phyloP scores from a whole-genome alignment of 1,140 invertebrate species.

The Dendroctonus valens region DNA sequence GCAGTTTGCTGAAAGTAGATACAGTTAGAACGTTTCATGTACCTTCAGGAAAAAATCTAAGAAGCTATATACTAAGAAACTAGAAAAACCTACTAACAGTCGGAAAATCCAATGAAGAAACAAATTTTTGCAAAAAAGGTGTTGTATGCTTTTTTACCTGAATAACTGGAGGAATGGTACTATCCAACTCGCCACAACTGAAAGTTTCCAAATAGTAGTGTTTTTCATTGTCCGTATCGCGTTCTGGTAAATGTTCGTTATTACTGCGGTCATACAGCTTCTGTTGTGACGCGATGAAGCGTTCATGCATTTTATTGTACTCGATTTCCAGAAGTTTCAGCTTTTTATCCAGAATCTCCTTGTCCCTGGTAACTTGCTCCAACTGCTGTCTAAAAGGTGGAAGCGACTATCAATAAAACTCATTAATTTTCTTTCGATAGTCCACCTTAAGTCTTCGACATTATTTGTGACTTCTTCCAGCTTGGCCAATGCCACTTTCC shows the following conservation, averaged over 20 bases:
- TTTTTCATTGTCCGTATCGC: conserved; percentile 22
- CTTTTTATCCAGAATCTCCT: conserved; percentile 40
- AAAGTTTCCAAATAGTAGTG: not conserved
- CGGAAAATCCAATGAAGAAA: conserved; percentile 3
- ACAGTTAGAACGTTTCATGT: not conserved
- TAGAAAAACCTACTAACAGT: conserved; percentile 1
- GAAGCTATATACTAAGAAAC: not conserved
- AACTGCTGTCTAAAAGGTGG: conserved; percentile 23
- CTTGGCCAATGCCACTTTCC: conserved; percentile 39
- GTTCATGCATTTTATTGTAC: conserved; percentile 40
- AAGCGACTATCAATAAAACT: not conserved
- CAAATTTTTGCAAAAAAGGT: conserved; percentile 10
- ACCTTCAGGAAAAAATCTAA: conserved; percentile 10
- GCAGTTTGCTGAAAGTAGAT: conserved; percentile 19
- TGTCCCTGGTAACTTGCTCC: conserved; percentile 39
- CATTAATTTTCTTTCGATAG: not conserved
- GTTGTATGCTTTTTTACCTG: conserved; percentile 25
- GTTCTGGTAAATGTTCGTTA: conserved; percentile 30
- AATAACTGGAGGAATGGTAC: conserved; percentile 20
- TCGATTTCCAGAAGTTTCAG: conserved; percentile 36
- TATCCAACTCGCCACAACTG: not conserved
- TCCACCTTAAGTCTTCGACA: conserved; percentile 34
- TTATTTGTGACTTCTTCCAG: conserved; percentile 38
- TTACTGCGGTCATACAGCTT: conserved; percentile 3
- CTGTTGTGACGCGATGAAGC: conserved; percentile 30